Evolutionary conservation across 37 sponge, comb jelly and placozoan genomes (phyloP).

Genomic region (Corticium candelabrum): DNA sequence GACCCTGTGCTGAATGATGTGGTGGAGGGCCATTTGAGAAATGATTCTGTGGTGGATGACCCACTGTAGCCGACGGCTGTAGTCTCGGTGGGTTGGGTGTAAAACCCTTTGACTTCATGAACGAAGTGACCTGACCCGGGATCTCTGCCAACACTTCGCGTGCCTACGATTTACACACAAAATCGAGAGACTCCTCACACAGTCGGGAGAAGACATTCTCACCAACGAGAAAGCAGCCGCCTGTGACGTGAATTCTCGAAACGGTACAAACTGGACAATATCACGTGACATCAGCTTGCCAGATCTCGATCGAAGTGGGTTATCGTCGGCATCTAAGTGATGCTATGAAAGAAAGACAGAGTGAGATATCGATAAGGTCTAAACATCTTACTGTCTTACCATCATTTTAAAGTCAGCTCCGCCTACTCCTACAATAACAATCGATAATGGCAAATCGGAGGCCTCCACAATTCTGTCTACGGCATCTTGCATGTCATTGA

Average conservation of each 20-base stretch:
- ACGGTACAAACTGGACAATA: neutral
- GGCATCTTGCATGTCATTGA: conserved; percentile 31
- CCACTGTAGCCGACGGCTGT: neutral
- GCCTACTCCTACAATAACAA: conserved; percentile 34
- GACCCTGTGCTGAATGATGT: too few relatives aligned
- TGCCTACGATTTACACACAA: neutral
- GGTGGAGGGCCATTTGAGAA: too few relatives aligned
- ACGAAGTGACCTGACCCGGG: neutral
- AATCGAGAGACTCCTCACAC: neutral
- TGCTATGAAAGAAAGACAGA: neutral
- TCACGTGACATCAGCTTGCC: neutral
- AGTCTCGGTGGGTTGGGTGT: neutral
- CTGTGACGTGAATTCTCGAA: neutral
- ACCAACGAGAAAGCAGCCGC: neutral
- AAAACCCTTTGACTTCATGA: neutral
- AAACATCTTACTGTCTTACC: neutral
- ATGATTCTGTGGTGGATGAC: too few relatives aligned
- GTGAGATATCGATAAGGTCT: neutral
- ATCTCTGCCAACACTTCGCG: neutral
- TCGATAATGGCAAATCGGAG: conserved; percentile 15
- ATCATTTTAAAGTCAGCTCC: conserved; percentile 13
- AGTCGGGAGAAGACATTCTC: too few relatives aligned
- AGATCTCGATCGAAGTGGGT: neutral
- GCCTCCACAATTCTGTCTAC: conserved; percentile 26
- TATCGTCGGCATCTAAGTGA: neutral